A percentile compares a stretch with the other conserved stretches of the same genome.
Conservation (phyloP, 2,797 vertebrate genomes). For the Scarus forsteni region DNA sequence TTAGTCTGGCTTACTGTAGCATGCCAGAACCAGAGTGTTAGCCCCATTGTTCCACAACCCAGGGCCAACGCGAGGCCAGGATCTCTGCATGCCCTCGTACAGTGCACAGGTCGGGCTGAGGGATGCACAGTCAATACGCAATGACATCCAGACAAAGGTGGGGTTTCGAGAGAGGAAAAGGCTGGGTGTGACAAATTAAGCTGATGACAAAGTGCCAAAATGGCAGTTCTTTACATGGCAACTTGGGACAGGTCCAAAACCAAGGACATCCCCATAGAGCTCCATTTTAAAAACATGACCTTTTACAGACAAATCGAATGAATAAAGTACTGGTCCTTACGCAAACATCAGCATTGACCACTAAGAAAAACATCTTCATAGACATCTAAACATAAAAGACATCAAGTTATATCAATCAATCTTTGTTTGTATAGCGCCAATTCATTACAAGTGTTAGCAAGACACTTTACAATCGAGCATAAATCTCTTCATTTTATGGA, state of each 20-base stretch:
- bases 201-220: not conserved
- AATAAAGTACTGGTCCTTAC: too few relatives aligned
- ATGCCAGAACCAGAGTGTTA: slow-evolving; percentile 50
- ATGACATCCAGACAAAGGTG: not conserved
- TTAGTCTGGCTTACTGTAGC: slow-evolving; percentile 56
- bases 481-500: too few relatives aligned
- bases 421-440: too few relatives aligned
- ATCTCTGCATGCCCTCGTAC: slow-evolving; percentile 3
- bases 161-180: too few relatives aligned
- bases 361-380: too few relatives aligned
- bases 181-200: not conserved
- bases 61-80: slow-evolving; percentile 11
- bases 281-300: not conserved
- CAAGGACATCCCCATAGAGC: not conserved
- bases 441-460: too few relatives aligned
- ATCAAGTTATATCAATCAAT: too few relatives aligned
- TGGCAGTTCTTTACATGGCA: not conserved
- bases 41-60: slow-evolving; percentile 51
- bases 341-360: too few relatives aligned
- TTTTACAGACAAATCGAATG: not conserved
- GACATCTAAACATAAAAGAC: too few relatives aligned
- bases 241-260: not conserved
- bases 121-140: not conserved
- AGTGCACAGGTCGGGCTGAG: not conserved
- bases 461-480: too few relatives aligned